Evolutionary conservation across 2,113 vertebrate genomes (phyloP).

Genomic region (Chroicocephalus ridibundus): DNA sequence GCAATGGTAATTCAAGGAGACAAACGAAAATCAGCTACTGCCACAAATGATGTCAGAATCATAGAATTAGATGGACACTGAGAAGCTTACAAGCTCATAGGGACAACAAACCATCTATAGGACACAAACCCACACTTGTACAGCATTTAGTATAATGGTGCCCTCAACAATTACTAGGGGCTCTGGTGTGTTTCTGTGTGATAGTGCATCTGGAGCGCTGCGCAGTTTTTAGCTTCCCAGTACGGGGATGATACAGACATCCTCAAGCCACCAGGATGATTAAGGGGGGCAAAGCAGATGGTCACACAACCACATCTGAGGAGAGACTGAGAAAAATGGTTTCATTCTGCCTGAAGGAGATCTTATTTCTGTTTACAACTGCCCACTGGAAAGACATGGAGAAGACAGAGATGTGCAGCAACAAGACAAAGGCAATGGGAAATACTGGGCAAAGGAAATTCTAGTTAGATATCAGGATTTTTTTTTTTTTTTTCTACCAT

Average conservation of each 20-base stretch:
- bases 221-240: not conserved
- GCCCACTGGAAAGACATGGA: not conserved
- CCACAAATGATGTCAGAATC: not conserved
- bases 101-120: not conserved
- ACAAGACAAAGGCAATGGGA: not conserved
- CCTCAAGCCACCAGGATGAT: not conserved
- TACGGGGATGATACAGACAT: not conserved
- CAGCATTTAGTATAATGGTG: not conserved
- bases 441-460: not conserved
- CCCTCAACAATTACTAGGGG: not conserved
- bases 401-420: not conserved
- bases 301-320: not conserved
- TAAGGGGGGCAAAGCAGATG: not conserved
- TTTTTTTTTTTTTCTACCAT: too few species aligned
- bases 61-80: not conserved
- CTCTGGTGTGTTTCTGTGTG: not conserved
- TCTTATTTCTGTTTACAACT: not conserved
- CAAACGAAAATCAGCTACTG: not conserved
- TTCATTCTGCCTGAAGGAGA: not conserved
- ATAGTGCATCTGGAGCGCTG: not conserved
- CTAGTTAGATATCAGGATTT: not conserved
- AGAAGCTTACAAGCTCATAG: not conserved
- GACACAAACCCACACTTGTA: not conserved
- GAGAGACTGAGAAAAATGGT: not conserved
- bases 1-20: not conserved